Conservation (phyloP, 2,888 invertebrate species). For the Listrodromus nycthemerus region DNA sequence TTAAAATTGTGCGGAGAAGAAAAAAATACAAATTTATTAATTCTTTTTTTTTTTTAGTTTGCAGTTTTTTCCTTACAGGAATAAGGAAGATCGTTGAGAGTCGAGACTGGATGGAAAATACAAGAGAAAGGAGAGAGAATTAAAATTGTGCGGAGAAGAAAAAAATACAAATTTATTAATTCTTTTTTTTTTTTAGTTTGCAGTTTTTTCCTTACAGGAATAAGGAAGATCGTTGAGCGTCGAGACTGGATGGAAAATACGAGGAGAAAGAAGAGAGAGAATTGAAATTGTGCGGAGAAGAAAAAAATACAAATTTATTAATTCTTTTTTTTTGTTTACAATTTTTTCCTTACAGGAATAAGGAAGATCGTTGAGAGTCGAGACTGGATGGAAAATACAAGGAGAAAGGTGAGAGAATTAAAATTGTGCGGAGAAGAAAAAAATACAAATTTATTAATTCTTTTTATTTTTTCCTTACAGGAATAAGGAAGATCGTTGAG, state of each 20-base stretch:
- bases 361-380: too few species aligned
- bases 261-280: neutral
- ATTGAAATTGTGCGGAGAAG: neutral
- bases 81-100: neutral
- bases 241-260: neutral
- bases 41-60: neutral
- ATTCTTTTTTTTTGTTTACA: too few species aligned
- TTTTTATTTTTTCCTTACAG: neutral
- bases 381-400: too few species aligned
- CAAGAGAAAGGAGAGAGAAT: neutral
- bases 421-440: neutral
- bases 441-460: neutral
- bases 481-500: too few species aligned
- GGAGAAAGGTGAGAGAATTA: too few species aligned
- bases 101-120: neutral
- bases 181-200: neutral
- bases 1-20: neutral
- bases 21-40: constrained; percentile 2
- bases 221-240: too few species aligned
- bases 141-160: constrained; percentile 8
- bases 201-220: too few species aligned
- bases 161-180: neutral
- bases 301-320: neutral
- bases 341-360: too few species aligned
- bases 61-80: too few species aligned